phyloP scores from a whole-genome alignment of 2,888 invertebrate species.

The Melinaea menophilus region DNA sequence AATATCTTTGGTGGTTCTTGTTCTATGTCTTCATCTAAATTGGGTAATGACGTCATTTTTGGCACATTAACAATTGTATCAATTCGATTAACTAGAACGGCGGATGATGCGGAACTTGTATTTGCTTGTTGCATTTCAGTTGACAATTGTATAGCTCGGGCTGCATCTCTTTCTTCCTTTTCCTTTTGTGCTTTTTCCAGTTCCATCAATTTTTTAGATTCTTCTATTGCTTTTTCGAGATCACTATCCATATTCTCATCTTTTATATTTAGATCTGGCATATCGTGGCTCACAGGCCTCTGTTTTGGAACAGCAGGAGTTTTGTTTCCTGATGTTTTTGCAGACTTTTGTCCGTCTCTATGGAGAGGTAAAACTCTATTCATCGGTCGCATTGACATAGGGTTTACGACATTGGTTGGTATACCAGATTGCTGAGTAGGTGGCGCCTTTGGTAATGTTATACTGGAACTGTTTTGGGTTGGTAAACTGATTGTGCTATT shows the following conservation, averaged over 20 bases:
- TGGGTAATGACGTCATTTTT: slow-evolving; percentile 65
- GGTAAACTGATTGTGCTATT: slow-evolving; percentile 71
- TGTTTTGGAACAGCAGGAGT: slow-evolving; percentile 52
- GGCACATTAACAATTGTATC: slow-evolving; percentile 41
- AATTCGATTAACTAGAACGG: slow-evolving; percentile 37
- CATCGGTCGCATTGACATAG: slow-evolving; percentile 83
- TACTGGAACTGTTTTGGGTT: slow-evolving; percentile 74
- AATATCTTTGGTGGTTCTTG: slow-evolving; percentile 61
- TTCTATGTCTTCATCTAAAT: slow-evolving; percentile 60
- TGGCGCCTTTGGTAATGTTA: slow-evolving; percentile 79
- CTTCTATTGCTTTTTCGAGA: slow-evolving; percentile 71
- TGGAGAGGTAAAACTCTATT: slow-evolving; percentile 88
- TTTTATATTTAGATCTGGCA: slow-evolving; percentile 74
- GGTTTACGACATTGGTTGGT: slow-evolving; percentile 85
- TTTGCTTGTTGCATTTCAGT: slow-evolving; percentile 58
- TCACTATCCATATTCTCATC: slow-evolving; percentile 75
- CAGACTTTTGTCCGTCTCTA: slow-evolving; percentile 77
- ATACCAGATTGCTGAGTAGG: slow-evolving; percentile 79
- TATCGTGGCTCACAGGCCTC: slow-evolving; percentile 66
- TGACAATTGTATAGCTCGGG: slow-evolving; percentile 58
- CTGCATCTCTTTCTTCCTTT: slow-evolving; percentile 67
- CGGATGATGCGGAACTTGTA: slow-evolving; percentile 47
- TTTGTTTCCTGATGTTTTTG: slow-evolving; percentile 55
- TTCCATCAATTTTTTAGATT: slow-evolving; percentile 74
- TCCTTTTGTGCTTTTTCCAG: slow-evolving; percentile 65